Evolutionary conservation across 2,113 vertebrate genomes (phyloP), one percentile per base, ranked within the genome.

Genomic region (Mastomys coucha): DNA sequence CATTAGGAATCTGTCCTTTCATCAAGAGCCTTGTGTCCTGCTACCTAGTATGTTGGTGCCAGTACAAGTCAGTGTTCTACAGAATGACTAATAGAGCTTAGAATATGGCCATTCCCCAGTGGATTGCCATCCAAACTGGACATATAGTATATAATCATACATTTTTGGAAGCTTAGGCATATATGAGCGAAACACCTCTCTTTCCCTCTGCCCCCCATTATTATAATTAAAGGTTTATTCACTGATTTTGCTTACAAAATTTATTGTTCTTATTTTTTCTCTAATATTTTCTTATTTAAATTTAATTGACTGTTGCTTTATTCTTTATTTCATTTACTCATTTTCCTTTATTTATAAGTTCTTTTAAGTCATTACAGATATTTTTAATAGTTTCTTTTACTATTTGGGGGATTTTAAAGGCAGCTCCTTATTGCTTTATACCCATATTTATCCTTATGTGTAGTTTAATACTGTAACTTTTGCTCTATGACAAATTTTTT

Each of bases 121-220:
- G 65, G 2, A 87, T 11, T 51, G 45, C 24, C 49, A 9, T 70
- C 16, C 77, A 80, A 26, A 12, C 5, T 16, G 6, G 0, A 39
- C 60, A n/a, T 22, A 22, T n/a, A 56, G 11, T 22, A 56, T 12
- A 22, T 22, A 81, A 16, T 11, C n/a, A 19, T 56, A 56, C 53
- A 81, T 5, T 56, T n/a, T n/a, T 5, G 4, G 12, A 24, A 81
- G 19, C 51, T 81, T 19, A 12, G 51, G 19, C 22, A 81, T 56
- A n/a, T 53, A 3, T 81, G 33, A 1, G n/a, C 19, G 10, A 2
- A 5, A 36, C 36, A 0, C 77, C 28, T 9, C 3, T 14, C 42
- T 53, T 28, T 78, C 36, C 31, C 28, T 51, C n/a, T 9, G 5
- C 28, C 39, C 12, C 12, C 12, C 77, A 0, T 56, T 81, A 56